Base-by-base conservation (phyloP, 2,888 invertebrate species). In the Trichogramma dendrolimi region DNA sequence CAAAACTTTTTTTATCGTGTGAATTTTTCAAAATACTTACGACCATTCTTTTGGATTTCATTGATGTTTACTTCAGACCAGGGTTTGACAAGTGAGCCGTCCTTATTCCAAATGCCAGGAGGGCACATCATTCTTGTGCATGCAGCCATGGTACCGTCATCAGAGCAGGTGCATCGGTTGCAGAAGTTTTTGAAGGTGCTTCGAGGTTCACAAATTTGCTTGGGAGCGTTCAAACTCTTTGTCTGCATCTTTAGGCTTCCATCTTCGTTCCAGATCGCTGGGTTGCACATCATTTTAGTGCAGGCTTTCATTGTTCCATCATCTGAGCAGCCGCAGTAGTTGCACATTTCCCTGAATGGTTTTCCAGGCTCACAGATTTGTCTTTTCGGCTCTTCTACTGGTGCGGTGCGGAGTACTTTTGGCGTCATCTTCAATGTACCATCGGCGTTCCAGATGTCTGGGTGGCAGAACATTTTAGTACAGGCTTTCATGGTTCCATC, bases 151-250 rank as follows among this genome's bases (percentile, higher is more conserved):
- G 72, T 80, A 6, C 83, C 83, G 63, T 82, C 81, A 0, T 80
- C 80, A 0, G 81, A 79, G 70, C 84, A 84, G 1, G 80, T 79
- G 74, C 84, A 84, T 68, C 81, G 81, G 69, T 83, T 84, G 73
- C 85, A 85, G 59, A 84, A 84, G 58, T 83, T 11, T 14, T 58
- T 65, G 54, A 61, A 64, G 0, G 40, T 2, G 6, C 50, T 49
- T 8, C 64, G 62, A 38, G 70, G 68, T 54, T 11, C 7, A 27
- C 64, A 64, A 8, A 55, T 14, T 44, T 55, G 52, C 42, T 52
- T 10, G 8, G 10, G 5, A 5, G 56, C 40, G 27, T 71, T 71
- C 0, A 7, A 8, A 41, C 39, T 80, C 38, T 81, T 65, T 1
- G 83, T 82, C 72, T 84, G 84, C 70, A 79, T 80, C 3, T 81